Percentiles rank a stretch among this genome's conserved stretches.
Conservation (phyloP, 2,113 vertebrate genomes). For the Ciconia boyciana region DNA sequence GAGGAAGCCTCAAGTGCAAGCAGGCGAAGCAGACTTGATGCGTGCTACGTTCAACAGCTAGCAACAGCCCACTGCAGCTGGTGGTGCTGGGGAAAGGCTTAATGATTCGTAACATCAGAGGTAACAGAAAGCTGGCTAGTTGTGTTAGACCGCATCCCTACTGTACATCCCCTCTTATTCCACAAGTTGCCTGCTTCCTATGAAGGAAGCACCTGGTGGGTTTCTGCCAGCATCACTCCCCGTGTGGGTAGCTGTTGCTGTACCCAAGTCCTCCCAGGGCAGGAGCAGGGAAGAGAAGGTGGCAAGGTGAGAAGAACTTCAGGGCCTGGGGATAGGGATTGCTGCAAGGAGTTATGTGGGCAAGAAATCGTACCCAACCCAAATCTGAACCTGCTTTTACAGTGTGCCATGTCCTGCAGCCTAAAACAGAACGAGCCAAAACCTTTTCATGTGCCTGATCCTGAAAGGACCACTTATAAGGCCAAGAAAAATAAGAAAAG, state of each 20-base stretch:
- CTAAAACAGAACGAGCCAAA: not conserved
- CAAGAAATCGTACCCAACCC: not conserved
- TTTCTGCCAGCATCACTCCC: not conserved
- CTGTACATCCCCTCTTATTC: not conserved
- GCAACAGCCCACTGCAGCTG: not conserved
- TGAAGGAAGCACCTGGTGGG: not conserved
- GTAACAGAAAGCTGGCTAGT: not conserved
- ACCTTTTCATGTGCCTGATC: not conserved
- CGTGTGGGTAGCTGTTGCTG: not conserved
- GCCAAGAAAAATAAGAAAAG: not conserved
- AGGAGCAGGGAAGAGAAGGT: not conserved
- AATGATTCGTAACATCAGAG: not conserved
- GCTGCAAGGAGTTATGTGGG: not conserved
- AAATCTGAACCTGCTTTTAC: not conserved
- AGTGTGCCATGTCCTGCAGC: not conserved
- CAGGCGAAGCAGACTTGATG: not conserved
- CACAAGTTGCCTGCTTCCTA: not conserved
- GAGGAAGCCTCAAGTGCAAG: not conserved
- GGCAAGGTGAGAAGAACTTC: not conserved
- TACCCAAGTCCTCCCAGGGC: not conserved
- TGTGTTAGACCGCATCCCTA: not conserved
- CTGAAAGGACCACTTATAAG: not conserved
- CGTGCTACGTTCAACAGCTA: accelerated
- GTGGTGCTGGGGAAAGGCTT: not conserved
- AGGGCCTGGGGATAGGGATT: not conserved